phyloP scores from a whole-genome alignment of 2,113 vertebrate species.

The Cervus canadensis region DNA sequence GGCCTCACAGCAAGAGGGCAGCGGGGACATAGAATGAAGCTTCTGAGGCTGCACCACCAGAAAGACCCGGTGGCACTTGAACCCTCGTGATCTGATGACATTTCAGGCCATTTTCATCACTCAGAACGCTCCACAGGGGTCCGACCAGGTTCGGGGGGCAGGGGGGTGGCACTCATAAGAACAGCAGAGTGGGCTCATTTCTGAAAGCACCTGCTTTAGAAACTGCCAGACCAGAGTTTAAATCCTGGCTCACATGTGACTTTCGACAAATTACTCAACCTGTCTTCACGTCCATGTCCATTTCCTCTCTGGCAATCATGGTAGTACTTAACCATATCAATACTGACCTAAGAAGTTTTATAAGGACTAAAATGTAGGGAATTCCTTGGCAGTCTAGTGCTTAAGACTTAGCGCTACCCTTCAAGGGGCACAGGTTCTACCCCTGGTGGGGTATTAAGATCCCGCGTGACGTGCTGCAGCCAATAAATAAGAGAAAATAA shows the following conservation, averaged over 20 bases:
- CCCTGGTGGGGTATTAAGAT: neutral
- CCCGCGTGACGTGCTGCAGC: neutral
- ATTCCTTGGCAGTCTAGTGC: neutral
- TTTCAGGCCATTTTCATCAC: neutral
- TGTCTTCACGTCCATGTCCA: neutral
- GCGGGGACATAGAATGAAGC: neutral
- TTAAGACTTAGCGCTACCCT: neutral
- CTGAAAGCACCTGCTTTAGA: neutral
- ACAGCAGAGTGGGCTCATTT: neutral
- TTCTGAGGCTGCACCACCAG: neutral
- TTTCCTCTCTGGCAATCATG: neutral
- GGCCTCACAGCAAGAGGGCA: neutral
- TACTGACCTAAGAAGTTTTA: neutral
- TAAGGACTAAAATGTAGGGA: neutral
- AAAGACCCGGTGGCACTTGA: neutral
- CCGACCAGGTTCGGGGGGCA: neutral
- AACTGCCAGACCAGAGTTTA: neutral
- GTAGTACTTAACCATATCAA: neutral
- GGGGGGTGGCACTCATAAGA: rapidly evolving
- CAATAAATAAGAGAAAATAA: neutral
- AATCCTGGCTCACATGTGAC: neutral
- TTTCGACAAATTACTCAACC: neutral
- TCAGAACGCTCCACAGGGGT: neutral
- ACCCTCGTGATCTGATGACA: rapidly evolving
- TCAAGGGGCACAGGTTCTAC: neutral